Percentiles rank a stretch among this genome's conserved stretches.
Conservation (phyloP, 2,113 vertebrate species). For the Dasyornis broadbenti region DNA sequence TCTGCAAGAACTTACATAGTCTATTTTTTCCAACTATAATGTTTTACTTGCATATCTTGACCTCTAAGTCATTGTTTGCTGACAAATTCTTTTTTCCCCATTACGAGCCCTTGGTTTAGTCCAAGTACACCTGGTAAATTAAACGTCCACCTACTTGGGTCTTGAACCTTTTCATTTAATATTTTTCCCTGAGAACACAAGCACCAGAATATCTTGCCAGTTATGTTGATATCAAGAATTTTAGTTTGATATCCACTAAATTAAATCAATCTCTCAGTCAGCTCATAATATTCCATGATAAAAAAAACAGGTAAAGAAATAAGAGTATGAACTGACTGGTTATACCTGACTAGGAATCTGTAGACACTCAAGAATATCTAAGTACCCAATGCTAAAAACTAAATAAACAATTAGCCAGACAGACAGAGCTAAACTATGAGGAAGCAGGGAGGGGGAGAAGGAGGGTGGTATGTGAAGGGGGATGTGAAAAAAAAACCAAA, state of each 20-base stretch:
- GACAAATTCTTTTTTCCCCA: not conserved
- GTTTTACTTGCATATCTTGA: not conserved
- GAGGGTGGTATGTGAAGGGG: not conserved
- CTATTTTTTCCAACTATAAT: not conserved
- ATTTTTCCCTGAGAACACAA: not conserved
- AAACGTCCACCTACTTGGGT: not conserved
- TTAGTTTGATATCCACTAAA: not conserved
- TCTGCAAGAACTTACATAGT: not conserved
- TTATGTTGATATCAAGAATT: not conserved
- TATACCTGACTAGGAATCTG: not conserved
- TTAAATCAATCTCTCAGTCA: not conserved
- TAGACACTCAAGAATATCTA: not conserved
- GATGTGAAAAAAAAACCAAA: not conserved
- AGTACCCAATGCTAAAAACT: not conserved
- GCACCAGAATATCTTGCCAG: not conserved
- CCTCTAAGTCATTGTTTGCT: not conserved
- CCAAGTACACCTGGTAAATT: not conserved
- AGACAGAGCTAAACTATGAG: not conserved
- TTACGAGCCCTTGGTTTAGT: not conserved
- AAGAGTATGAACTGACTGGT: not conserved
- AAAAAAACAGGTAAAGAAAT: not conserved
- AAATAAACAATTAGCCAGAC: not conserved
- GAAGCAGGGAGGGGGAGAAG: rapidly evolving
- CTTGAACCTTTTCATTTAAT: not conserved
- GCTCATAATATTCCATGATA: not conserved